Evolutionary conservation across 2,797 vertebrate genomes (phyloP).

Genomic region (Huso huso): DNA sequence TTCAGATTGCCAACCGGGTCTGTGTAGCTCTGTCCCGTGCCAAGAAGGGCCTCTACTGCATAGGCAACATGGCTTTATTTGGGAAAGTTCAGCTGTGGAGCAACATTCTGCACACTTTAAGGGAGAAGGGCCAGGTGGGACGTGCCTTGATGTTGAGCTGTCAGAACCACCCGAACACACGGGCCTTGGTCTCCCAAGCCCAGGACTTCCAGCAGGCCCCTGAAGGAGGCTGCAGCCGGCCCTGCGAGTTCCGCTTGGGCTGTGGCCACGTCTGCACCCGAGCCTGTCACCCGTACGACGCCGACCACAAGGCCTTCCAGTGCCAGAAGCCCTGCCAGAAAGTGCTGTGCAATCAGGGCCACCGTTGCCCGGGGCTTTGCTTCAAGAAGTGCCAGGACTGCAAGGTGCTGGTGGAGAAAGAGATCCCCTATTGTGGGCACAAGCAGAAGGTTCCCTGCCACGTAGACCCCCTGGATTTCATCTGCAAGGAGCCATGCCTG

Average conservation of each 20-base stretch:
- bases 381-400: slow-evolving; percentile 60
- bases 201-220: slow-evolving; percentile 75
- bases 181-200: slow-evolving; percentile 51
- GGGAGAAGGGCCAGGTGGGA: slow-evolving; percentile 62
- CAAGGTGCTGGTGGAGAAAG: slow-evolving; percentile 63
- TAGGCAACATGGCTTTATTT: slow-evolving; percentile 78
- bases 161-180: slow-evolving; percentile 78
- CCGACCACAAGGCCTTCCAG: slow-evolving; percentile 63
- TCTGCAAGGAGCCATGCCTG: slow-evolving; percentile 62
- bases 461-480: slow-evolving; percentile 47
- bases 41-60: slow-evolving; percentile 84
- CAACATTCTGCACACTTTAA: slow-evolving; percentile 71
- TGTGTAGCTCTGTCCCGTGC: slow-evolving; percentile 90
- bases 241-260: slow-evolving; percentile 74
- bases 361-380: slow-evolving; percentile 65
- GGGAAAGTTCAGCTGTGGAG: slow-evolving; percentile 75
- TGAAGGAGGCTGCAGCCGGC: slow-evolving; percentile 78
- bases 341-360: slow-evolving; percentile 65
- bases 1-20: slow-evolving; percentile 81
- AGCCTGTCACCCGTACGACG: slow-evolving; percentile 83
- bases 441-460: slow-evolving; percentile 77
- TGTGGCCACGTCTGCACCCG: slow-evolving; percentile 83
- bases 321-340: slow-evolving; percentile 76
- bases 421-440: slow-evolving; percentile 66
- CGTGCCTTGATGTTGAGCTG: slow-evolving; percentile 65